Evolutionary conservation across 2,888 invertebrate genomes (phyloP).

Genomic region (Anarsia innoxiella): DNA sequence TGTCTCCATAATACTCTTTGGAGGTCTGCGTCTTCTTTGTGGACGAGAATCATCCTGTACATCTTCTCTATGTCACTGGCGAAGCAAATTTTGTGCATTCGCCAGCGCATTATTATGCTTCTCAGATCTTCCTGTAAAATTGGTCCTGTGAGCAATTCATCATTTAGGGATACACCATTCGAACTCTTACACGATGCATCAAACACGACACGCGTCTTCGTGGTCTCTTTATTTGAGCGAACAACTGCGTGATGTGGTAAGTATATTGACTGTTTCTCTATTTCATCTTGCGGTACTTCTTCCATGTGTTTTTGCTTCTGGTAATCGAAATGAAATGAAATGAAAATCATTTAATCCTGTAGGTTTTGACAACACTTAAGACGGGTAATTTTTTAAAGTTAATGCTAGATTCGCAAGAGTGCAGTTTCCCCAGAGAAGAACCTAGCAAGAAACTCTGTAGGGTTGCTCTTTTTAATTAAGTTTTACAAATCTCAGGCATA

Average conservation of each 20-base stretch:
- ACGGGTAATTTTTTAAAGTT: no score
- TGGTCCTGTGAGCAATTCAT: conserved; percentile 19
- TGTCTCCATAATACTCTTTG: conserved; percentile 16
- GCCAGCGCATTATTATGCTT: conserved; percentile 20
- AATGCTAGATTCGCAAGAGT: no score
- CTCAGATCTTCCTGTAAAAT: conserved; percentile 20
- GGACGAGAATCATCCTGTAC: conserved; percentile 19
- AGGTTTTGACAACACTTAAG: no score
- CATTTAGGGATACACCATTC: conserved; percentile 17
- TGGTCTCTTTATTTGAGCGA: conserved; percentile 16
- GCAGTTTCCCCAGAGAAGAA: no score
- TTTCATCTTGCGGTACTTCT: conserved; percentile 3
- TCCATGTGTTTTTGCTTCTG: conserved; percentile 19
- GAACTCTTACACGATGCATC: conserved; percentile 15
- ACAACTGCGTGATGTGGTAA: conserved; percentile 29
- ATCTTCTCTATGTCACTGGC: conserved; percentile 23
- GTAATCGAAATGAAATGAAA: no score
- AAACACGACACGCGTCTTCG: conserved; percentile 21
- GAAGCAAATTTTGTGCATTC: conserved; percentile 10
- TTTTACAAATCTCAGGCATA: no score
- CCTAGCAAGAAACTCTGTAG: no score
- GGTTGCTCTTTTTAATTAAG: no score
- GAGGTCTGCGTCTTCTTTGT: conserved; percentile 8
- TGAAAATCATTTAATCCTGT: no score
- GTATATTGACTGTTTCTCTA: conserved; percentile 17